A percentile compares a stretch with the other conserved stretches of the same genome.
phyloP scores from a whole-genome alignment of 2,113 vertebrate genomes.

The Rhinopomastus cyanomelas region DNA sequence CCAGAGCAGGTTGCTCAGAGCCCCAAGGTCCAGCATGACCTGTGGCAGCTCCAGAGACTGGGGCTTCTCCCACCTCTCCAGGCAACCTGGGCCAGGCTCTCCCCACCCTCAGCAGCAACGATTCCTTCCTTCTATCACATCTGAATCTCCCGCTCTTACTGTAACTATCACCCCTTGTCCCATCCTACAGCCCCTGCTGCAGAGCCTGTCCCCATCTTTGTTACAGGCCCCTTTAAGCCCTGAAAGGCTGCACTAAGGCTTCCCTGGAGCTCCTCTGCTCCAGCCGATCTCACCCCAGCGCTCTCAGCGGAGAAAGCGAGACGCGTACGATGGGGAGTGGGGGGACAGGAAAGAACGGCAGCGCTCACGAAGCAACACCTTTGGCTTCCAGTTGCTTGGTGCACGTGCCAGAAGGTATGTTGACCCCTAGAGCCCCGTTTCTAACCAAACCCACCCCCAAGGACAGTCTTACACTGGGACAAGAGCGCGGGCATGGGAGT shows the following conservation, averaged over 20 bases:
- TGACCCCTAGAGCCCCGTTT: neutral
- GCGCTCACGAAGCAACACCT: neutral
- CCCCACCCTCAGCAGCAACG: neutral
- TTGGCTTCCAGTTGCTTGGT: neutral
- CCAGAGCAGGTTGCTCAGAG: neutral
- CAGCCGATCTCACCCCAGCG: neutral
- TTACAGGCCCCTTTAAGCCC: neutral
- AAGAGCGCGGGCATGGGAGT: fast-evolving
- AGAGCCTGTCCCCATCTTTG: neutral
- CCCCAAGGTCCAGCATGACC: neutral
- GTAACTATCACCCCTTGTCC: neutral
- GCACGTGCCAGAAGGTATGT: neutral
- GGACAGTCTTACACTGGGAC: fast-evolving
- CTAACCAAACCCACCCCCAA: neutral
- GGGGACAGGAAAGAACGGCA: neutral
- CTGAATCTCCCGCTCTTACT: neutral
- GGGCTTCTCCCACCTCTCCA: neutral
- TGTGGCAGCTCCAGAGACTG: neutral
- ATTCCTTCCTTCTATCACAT: neutral
- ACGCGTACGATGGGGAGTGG: fast-evolving
- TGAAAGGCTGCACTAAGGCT: neutral
- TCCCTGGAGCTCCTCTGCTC: neutral
- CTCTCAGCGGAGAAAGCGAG: neutral
- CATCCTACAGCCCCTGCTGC: neutral
- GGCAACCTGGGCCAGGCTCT: neutral